phyloP scores from a whole-genome alignment of 2,888 invertebrate genomes.

The Pterobdella sp. region DNA sequence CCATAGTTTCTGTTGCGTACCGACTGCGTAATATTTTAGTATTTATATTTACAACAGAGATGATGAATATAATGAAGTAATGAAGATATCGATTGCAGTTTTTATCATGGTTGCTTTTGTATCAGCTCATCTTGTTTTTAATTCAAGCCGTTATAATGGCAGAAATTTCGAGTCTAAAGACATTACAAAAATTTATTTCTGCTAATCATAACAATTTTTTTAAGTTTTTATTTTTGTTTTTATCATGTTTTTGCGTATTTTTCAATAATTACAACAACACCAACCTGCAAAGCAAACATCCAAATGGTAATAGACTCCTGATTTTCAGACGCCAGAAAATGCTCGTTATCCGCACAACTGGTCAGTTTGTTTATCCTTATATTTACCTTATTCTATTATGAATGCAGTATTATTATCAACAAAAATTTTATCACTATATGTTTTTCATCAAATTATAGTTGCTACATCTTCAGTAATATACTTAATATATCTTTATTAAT shows the following conservation, averaged over 20 bases:
- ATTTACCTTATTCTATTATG: not conserved
- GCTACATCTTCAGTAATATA: not conserved
- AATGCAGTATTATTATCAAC: not conserved
- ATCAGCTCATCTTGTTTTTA: too few species aligned
- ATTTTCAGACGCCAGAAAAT: slow-evolving; percentile 52
- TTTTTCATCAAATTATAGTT: not conserved
- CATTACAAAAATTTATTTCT: not conserved
- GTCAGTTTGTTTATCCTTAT: not conserved
- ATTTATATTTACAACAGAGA: not conserved
- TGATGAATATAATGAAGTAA: not conserved
- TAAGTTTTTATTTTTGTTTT: too few species aligned
- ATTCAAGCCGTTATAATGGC: too few species aligned
- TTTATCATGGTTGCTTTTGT: too few species aligned
- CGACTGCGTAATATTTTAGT: not conserved
- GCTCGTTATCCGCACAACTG: slow-evolving; percentile 47
- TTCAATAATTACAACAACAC: too few species aligned
- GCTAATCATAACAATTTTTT: not conserved
- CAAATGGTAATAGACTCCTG: slow-evolving; percentile 55
- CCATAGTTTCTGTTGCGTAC: not conserved
- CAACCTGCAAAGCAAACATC: slow-evolving; percentile 53
- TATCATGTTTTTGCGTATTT: too few species aligned
- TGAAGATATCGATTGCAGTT: not conserved
- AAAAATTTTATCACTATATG: not conserved
- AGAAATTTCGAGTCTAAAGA: too few species aligned
- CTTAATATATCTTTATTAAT: not conserved